A percentile compares a stretch with the other conserved stretches of the same genome.
Conservation (phyloP, 1,140 invertebrate species). For the Muscidifurax raptorellus region DNA sequence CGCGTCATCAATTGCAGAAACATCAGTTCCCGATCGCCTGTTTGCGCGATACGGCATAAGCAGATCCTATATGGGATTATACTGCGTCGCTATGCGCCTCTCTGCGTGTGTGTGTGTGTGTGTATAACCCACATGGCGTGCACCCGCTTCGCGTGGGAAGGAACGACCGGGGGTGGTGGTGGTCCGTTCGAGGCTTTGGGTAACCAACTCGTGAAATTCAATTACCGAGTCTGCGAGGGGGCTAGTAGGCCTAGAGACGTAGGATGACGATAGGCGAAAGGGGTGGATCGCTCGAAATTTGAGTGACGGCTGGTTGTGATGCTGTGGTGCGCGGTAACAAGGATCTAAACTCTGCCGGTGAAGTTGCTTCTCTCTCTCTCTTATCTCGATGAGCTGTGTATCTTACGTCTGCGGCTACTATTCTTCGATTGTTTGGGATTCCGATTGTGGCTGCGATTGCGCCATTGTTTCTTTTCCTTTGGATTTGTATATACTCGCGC, state of each 20-base stretch:
- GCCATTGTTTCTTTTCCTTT: neutral
- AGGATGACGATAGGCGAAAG: conserved; percentile 33
- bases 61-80: neutral
- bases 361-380: neutral
- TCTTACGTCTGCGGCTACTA: neutral
- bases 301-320: conserved; percentile 62
- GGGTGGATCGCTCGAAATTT: conserved; percentile 61
- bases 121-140: neutral
- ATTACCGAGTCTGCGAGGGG: conserved; percentile 73
- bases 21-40: conserved; percentile 43
- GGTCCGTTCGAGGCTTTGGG: conserved; percentile 62
- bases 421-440: neutral
- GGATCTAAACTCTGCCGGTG: neutral
- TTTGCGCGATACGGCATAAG: conserved; percentile 36
- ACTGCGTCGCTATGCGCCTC: neutral
- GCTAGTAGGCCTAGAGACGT: conserved; percentile 39
- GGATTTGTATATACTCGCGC: neutral
- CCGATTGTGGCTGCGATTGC: neutral
- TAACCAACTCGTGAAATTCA: conserved; percentile 76
- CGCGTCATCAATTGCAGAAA: conserved; percentile 50
- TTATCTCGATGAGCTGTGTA: neutral
- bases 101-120: too few species aligned
- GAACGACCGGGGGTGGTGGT: conserved; percentile 9
- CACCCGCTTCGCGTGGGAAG: neutral
- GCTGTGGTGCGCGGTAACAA: neutral